Base-by-base conservation (phyloP, 1,140 invertebrate genomes). In the Plectrocnemia conspersa region DNA sequence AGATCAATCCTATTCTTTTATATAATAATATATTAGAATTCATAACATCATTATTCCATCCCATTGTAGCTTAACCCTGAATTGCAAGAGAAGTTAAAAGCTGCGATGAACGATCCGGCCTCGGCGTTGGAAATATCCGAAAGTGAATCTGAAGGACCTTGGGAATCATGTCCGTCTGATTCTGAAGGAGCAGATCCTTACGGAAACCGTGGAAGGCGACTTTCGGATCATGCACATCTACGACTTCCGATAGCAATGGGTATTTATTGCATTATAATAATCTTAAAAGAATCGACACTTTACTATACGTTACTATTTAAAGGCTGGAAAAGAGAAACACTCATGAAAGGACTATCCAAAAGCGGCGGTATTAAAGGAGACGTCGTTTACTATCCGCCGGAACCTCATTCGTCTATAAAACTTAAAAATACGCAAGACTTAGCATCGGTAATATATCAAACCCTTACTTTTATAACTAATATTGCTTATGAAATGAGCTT, bases 301-400 rank as follows among this genome's bases (percentile, higher is more conserved):
- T 29, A 52, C 38, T 29, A 32, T 29, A 15, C 29, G 16, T 38
- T 22, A 25, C 54, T 33, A 35, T 41, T 49, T 38, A 1, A 56
- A 70, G 91, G 92, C 15, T 97, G 93, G 93, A 86, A 86, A 64
- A 74, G 94, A 29, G 86, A 94, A 65, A 97, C 93, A 0, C 79
- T 90, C 36, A 93, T 95, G 54, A 82, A 84, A 61, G 86, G 88
- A 25, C 76, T 94, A 5, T 87, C 85, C 2, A 86, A 88, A 65
- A 88, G 78, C 65, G 89, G 82, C 15, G 82, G 83, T 38, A 84
- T 91, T 47, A 85, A 86, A 63, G 89, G 89, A 22, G 89, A 91
- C 65, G 91, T 96, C n/a, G 81, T 82, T 21, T 97, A 97, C 68
- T 84, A 84, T 62, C 88, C 91, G 21, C 93, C 93, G 0, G 78